These are phyloP conservation scores for Myotis myotis DNA, from an alignment of 2,797 vertebrate genomes.

Conservation along the genomic window DNA sequence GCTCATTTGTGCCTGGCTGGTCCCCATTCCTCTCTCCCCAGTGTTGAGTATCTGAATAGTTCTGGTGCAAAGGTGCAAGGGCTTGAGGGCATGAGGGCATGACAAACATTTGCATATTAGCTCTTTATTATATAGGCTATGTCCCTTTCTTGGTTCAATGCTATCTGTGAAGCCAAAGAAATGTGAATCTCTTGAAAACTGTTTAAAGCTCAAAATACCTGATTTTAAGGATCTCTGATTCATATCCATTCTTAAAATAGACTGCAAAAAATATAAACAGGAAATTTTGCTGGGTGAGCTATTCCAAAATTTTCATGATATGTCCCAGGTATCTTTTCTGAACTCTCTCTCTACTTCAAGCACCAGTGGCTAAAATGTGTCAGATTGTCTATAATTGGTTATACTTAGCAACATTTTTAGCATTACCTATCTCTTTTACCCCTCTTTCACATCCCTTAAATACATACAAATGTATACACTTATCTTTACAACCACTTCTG, in stretches of 20 bases:
- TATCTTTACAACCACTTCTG: neutral
- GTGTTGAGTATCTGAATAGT: no score
- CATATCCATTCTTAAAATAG: neutral
- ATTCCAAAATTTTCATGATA: neutral
- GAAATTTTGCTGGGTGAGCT: neutral
- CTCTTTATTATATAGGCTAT: neutral
- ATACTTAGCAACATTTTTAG: neutral
- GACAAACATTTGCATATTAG: no score
- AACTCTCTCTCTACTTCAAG: neutral
- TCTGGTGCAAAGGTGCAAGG: no score
- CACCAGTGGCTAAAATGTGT: neutral
- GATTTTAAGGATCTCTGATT: constrained; percentile 16
- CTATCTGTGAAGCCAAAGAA: neutral
- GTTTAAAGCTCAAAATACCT: constrained; percentile 23
- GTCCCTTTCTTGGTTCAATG: neutral
- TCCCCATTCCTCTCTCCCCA: no score
- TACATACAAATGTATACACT: neutral
- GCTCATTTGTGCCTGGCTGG: no score
- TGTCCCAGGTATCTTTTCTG: neutral
- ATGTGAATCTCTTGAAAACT: constrained; percentile 6
- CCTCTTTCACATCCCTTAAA: constrained; percentile 33
- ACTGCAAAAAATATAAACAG: constrained; percentile 30
- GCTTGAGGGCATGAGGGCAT: no score
- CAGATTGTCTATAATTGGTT: neutral
- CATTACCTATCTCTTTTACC: neutral